phyloP scores from a whole-genome alignment of 2,888 invertebrate species.

The Pristionchus japonicus region DNA sequence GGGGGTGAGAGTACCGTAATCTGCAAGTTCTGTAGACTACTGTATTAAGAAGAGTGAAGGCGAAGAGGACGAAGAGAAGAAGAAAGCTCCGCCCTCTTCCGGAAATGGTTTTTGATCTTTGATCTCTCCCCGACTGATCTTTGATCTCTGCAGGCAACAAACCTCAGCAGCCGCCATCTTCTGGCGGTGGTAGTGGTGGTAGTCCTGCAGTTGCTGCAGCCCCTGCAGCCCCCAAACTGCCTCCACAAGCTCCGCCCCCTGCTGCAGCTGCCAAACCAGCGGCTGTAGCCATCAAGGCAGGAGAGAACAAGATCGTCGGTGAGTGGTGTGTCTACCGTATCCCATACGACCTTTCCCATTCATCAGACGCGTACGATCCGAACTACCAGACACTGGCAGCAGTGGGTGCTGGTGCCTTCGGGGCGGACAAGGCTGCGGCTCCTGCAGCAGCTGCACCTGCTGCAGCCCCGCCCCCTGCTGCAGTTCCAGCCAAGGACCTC shows the following conservation, averaged over 20 bases:
- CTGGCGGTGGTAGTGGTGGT: neutral
- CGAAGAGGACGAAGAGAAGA: neutral
- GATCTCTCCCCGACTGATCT: neutral
- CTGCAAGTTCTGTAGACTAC: neutral
- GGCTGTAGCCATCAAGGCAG: neutral
- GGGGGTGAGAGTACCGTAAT: neutral
- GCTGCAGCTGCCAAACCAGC: conserved; percentile 9
- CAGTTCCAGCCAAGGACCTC: neutral
- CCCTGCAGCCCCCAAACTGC: neutral
- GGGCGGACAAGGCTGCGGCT: neutral
- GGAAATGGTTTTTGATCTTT: neutral
- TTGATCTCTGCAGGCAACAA: conserved; percentile 3
- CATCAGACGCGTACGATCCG: conserved; percentile 25
- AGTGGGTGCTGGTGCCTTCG: neutral
- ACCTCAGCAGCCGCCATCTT: neutral
- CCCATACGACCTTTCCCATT: neutral
- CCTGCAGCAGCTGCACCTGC: neutral
- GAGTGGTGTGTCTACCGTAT: neutral
- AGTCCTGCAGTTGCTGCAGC: neutral
- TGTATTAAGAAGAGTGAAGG: neutral
- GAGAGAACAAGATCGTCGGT: conserved; percentile 40
- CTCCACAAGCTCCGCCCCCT: conserved; percentile 30
- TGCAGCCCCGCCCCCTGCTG: neutral
- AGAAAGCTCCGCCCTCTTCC: conserved; percentile 36
- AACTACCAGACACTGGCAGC: conserved; percentile 39